Conservation (phyloP, 2,888 invertebrate species). For the Epinotia nisella region DNA sequence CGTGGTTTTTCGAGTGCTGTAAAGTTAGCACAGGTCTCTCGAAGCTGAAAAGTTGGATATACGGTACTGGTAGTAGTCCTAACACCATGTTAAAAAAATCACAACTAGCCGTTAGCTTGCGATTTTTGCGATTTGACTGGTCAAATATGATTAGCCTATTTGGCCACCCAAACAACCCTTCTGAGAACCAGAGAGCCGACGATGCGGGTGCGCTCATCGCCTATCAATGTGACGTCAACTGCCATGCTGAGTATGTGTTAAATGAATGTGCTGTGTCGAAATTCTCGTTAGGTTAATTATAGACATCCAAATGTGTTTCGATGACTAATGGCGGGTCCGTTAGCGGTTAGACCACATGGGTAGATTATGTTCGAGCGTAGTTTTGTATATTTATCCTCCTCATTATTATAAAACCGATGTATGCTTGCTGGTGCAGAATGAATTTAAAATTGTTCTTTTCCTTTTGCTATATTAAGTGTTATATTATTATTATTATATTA, state of each 20-base stretch:
- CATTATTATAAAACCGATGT: background rate
- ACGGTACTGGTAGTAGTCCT: no score
- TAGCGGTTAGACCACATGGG: slow-evolving; percentile 28
- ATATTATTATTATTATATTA: background rate
- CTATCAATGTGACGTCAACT: slow-evolving; percentile 6
- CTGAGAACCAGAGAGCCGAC: no score
- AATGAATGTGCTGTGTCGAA: slow-evolving; percentile 18
- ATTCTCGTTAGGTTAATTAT: slow-evolving; percentile 22
- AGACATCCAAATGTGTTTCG: slow-evolving; percentile 12
- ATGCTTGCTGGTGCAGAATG: background rate
- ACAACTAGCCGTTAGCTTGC: no score
- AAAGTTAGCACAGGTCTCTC: no score
- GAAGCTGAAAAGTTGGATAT: no score
- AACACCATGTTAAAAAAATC: no score
- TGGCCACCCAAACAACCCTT: background rate
- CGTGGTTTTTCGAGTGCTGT: no score
- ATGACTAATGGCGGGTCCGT: slow-evolving; percentile 19
- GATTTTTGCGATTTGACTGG: no score
- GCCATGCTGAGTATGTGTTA: slow-evolving; percentile 10
- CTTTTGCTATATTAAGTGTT: background rate
- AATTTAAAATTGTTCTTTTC: slow-evolving; percentile 1
- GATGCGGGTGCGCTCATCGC: slow-evolving; percentile 3
- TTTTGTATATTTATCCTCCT: background rate
- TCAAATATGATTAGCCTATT: no score
- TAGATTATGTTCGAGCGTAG: background rate